Evolutionary conservation across 2,797 vertebrate genomes (phyloP), one percentile per base, ranked within the genome.

Genomic region (Myripristis murdjan): DNA sequence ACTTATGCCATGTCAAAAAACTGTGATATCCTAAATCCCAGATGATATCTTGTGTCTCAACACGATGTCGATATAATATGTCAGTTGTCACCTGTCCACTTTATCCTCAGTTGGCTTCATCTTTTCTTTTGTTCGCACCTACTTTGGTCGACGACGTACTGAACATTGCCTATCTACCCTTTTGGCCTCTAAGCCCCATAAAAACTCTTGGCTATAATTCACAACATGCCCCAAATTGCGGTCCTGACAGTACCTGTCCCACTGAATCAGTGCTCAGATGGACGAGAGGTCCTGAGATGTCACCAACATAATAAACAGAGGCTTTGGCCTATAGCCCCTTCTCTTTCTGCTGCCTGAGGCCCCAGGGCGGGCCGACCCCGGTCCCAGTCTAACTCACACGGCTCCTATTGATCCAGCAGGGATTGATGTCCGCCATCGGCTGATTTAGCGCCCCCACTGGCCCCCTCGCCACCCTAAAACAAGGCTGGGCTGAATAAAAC

Each of bases 321-420:
- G 83, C 80, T 91, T 84, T 85, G 73, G 87, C 86, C 81, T 86
- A 61, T 43, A 85, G 86, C 81, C 77, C 61, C 82, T 67, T 78
- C 73, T 73, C 80, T 84, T 74, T 79, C 68, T 66, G 54, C 70
- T 82, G 70, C 80, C 79, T 4, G 52, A 54, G 73, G 79, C 79
- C 77, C 67, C 37, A 74, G 81, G 81, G 83, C 75, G 71, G 64
- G 54, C 75, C 49, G 60, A 69, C 73, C 73, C 64, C 51, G 75
- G 81, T 84, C 85, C 82, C 82, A 54, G 70, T 85, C 91, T 70
- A 82, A 83, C 70, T 41, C 43, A 20, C 48, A 48, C 74, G 57
- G 71, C 76, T 90, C 75, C 80, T 92, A 95, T 95, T 90, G 94
- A 95, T 95, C 92, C 82, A 55, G 54, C 54, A 58, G 84, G 78